phyloP scores from a whole-genome alignment of 2,888 invertebrate genomes.

The Leucophenga montana region DNA sequence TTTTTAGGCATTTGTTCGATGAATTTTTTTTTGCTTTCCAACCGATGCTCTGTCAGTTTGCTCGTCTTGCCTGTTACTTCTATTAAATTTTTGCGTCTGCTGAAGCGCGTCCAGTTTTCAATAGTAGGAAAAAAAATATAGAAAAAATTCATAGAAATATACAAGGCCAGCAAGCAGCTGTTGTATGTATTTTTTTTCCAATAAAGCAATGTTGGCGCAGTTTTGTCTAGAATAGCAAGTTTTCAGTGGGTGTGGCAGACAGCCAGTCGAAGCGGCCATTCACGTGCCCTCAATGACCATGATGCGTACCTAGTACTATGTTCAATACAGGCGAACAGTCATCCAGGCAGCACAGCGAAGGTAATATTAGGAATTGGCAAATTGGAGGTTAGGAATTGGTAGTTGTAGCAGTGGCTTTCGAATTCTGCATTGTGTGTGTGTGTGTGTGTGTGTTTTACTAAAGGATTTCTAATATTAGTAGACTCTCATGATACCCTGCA shows the following conservation, averaged over 20 bases:
- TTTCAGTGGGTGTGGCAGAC: background rate
- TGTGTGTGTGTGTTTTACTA: slow-evolving; percentile 8
- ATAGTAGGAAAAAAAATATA: slow-evolving; percentile 11
- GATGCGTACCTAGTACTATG: too few species aligned
- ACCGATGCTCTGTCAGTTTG: background rate
- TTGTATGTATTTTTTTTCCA: slow-evolving; percentile 51
- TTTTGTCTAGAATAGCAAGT: background rate
- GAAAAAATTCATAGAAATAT: slow-evolving; percentile 25
- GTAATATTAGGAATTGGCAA: too few species aligned
- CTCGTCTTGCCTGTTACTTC: slow-evolving; percentile 49
- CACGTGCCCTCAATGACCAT: too few species aligned
- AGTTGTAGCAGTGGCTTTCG: background rate
- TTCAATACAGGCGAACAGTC: too few species aligned
- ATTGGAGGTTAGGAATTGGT: too few species aligned
- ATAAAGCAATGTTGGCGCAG: slow-evolving; percentile 46
- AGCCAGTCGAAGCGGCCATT: background rate
- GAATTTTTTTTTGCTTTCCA: slow-evolving; percentile 11
- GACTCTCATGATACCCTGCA: too few species aligned
- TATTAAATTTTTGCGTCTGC: slow-evolving; percentile 50
- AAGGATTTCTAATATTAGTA: slow-evolving; percentile 41
- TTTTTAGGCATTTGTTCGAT: slow-evolving; percentile 56
- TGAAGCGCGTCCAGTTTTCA: slow-evolving; percentile 26
- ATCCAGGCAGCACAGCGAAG: too few species aligned
- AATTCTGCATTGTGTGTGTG: background rate
- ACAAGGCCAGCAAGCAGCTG: slow-evolving; percentile 55